These are phyloP conservation scores for Micrasema minimum DNA, from an alignment of 1,140 invertebrate genomes.

Conservation along the genomic window DNA sequence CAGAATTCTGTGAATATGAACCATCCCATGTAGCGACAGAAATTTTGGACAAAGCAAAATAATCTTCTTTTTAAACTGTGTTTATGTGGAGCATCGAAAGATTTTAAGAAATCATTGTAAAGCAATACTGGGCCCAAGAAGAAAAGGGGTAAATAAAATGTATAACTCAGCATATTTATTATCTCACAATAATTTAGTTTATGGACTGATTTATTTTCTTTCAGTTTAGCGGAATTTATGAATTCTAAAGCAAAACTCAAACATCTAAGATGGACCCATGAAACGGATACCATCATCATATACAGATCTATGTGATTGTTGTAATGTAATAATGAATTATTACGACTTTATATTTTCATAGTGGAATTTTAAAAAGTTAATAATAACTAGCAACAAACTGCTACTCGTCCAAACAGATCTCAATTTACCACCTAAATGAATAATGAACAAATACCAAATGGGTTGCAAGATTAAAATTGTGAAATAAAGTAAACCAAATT, in stretches of 20 bases:
- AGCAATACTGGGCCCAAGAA: slow-evolving; percentile 83
- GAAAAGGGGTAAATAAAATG: slow-evolving; percentile 83
- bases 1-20: slow-evolving; percentile 75
- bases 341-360: slow-evolving; percentile 61
- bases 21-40: slow-evolving; percentile 78
- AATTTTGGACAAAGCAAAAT: slow-evolving; percentile 63
- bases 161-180: slow-evolving; percentile 70
- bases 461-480: slow-evolving; percentile 59
- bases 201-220: slow-evolving; percentile 17
- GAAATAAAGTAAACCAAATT: slow-evolving; percentile 58
- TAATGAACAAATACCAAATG: slow-evolving; percentile 56
- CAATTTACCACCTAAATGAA: slow-evolving; percentile 56
- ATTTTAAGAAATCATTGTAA: slow-evolving; percentile 73
- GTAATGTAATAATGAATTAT: slow-evolving; percentile 60
- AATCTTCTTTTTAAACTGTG: slow-evolving; percentile 61
- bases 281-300: slow-evolving; percentile 60
- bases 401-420: slow-evolving; percentile 59
- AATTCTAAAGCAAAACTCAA: slow-evolving; percentile 61
- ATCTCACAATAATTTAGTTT: slow-evolving; percentile 48
- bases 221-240: slow-evolving; percentile 24
- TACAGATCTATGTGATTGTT: slow-evolving; percentile 62
- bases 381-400: slow-evolving; percentile 56
- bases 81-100: slow-evolving; percentile 57
- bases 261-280: slow-evolving; percentile 64
- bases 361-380: slow-evolving; percentile 60